These are phyloP conservation scores for Thripadectes ignobilis DNA, from an alignment of 2,797 vertebrate species.

Conservation along the genomic window DNA sequence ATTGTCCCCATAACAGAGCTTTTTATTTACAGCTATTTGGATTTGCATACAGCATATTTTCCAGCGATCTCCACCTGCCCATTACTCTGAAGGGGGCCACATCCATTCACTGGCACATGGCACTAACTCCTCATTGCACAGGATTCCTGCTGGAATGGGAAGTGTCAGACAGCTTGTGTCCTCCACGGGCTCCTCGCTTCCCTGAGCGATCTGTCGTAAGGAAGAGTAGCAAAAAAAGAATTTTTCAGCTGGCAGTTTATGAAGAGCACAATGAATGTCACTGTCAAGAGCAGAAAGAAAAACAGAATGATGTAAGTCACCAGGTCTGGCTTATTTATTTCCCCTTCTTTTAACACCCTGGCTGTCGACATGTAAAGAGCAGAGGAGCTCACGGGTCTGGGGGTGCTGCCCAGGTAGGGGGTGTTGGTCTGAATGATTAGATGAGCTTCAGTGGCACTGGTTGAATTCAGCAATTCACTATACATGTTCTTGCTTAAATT, in stretches of 20 bases:
- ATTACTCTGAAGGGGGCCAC: background rate
- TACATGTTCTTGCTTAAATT: constrained; percentile 83
- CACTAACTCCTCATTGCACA: background rate
- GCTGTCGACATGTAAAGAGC: constrained; percentile 90
- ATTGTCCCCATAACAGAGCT: background rate
- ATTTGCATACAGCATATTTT: background rate
- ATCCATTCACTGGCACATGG: background rate
- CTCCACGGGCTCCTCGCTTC: constrained; percentile 95
- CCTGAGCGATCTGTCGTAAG: constrained; percentile 94
- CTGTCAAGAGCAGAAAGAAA: constrained; percentile 90
- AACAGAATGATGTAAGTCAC: constrained; percentile 94
- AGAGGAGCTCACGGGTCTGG: constrained; percentile 88
- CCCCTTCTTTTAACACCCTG: constrained; percentile 87
- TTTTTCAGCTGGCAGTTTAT: constrained; percentile 98
- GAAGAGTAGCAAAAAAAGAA: constrained; percentile 96
- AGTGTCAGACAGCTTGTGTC: constrained; percentile 77
- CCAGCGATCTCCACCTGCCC: background rate
- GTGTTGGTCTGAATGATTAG: constrained; percentile 86
- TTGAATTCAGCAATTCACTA: constrained; percentile 92
- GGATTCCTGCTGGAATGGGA: background rate
- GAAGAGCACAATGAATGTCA: constrained; percentile 94
- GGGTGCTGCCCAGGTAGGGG: constrained; percentile 86
- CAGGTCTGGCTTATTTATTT: constrained; percentile 92
- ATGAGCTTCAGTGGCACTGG: constrained; percentile 84
- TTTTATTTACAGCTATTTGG: constrained; percentile 49